Percentiles rank a stretch among this genome's conserved stretches.
Evolutionary conservation across 2,797 vertebrate species (phyloP).

Genomic region (Siniperca undulata): DNA sequence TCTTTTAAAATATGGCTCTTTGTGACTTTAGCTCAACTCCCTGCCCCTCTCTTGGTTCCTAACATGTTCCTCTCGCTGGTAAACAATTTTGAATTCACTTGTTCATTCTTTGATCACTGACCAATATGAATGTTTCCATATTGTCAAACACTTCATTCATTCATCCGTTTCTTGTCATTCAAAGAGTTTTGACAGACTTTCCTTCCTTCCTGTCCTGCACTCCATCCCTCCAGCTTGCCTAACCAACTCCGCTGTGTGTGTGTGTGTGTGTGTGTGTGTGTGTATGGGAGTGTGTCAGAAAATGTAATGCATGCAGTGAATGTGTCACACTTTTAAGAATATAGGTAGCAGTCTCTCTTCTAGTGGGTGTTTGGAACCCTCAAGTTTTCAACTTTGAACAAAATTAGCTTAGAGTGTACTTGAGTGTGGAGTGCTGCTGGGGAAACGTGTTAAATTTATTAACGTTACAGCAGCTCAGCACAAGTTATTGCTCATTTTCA

Average conservation of each 20-base stretch:
- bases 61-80: not conserved
- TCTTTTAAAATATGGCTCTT: not conserved
- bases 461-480: constrained; percentile 19
- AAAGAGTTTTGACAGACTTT: constrained; percentile 20
- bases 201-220: constrained; percentile 14
- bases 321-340: not conserved
- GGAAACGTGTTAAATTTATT: constrained; percentile 18
- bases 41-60: not conserved
- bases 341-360: not conserved
- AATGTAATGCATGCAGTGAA: not conserved
- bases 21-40: not conserved
- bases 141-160: not conserved
- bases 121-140: constrained; percentile 12
- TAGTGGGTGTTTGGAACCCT: not conserved
- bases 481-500: constrained; percentile 26
- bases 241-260: not conserved
- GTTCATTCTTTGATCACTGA: not conserved
- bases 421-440: not conserved
- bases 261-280: not conserved
- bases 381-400: not conserved
- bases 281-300: not conserved
- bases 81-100: not conserved
- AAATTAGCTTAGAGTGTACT: not conserved
- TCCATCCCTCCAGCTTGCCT: not conserved
- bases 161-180: not conserved